A percentile compares a stretch with the other conserved stretches of the same genome.
These are phyloP conservation scores for Lipophrys pholis DNA, from an alignment of 2,113 vertebrate genomes.

Conservation along the genomic window DNA sequence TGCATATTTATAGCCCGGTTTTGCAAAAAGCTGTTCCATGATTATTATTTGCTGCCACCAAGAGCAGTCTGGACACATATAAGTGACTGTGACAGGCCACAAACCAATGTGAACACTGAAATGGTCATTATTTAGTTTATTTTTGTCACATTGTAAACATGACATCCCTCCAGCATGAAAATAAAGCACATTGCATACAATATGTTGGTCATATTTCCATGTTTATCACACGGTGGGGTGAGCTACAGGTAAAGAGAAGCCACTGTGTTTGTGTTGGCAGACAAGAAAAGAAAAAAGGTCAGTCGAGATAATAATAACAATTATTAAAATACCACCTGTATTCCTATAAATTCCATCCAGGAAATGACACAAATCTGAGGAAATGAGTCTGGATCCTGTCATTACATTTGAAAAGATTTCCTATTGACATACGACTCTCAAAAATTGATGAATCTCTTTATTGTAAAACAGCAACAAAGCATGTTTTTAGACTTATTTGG, in stretches of 20 bases:
- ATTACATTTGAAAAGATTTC: no score
- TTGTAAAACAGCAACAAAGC: no score
- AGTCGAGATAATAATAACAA: background rate
- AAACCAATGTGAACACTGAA: slow-evolving; percentile 32
- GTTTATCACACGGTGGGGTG: background rate
- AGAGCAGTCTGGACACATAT: background rate
- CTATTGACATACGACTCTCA: no score
- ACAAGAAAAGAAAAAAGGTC: background rate
- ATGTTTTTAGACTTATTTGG: no score
- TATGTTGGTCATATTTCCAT: background rate
- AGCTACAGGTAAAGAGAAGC: background rate
- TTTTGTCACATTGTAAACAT: background rate
- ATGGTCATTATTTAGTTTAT: background rate
- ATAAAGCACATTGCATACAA: background rate
- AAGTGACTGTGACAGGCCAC: background rate
- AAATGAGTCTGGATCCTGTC: no score
- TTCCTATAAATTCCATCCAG: no score
- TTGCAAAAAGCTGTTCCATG: background rate
- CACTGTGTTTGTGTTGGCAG: background rate
- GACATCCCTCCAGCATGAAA: background rate
- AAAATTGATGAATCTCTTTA: no score
- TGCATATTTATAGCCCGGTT: background rate
- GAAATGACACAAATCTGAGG: no score
- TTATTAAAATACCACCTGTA: no score
- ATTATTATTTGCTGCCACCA: background rate